Base-by-base conservation (phyloP, 1,140 invertebrate species). In the Sesamia nonagrioides region DNA sequence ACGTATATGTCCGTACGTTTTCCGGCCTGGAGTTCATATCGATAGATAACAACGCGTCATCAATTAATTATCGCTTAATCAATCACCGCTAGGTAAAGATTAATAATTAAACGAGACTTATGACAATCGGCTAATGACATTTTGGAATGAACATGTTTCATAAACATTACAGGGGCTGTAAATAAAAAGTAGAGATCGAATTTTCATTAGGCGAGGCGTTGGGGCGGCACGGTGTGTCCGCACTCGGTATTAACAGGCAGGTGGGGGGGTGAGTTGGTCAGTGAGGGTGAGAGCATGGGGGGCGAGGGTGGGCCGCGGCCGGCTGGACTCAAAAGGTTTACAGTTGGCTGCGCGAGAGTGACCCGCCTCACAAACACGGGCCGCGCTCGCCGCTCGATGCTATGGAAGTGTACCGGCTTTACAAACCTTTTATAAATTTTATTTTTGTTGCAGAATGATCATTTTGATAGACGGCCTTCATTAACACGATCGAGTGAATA, bases 181-280 rank as follows among this genome's bases (percentile, higher is more conserved):
- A 86, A 89, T 84, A 89, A 90, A 92, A 91, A 91, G 88, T 89
- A 90, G 84, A 91, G 88, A 93, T 92, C 83, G 88, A 91, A 91
- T 92, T 94, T 93, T 94, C 92, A 94, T 93, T 93, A 94, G 90
- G 84, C 80, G 89, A 91, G 88, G 92, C 91, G 91, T 91, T 91
- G 90, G 91, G 88, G 92, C 92, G 92, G 92, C 87, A 92, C 92
- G 90, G 78, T 83, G 87, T 89, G 85, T 92, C 87, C 87, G 87
- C 89, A 86, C 84, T 82, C 84, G 84, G 85, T 91, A 89, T 92
- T 90, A 90, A 92, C 89, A 91, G 89, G 83, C 50, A 68, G 42
- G 74, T 50, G 83, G 74, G 76, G 73, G 80, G 33, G 37, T 69
- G 76, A 68, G 69, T 52, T 73, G 78, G 66, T 63, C 50, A 52